These are phyloP conservation scores for Gambelia wislizenii DNA, from an alignment of 2,797 vertebrate species.

Conservation along the genomic window DNA sequence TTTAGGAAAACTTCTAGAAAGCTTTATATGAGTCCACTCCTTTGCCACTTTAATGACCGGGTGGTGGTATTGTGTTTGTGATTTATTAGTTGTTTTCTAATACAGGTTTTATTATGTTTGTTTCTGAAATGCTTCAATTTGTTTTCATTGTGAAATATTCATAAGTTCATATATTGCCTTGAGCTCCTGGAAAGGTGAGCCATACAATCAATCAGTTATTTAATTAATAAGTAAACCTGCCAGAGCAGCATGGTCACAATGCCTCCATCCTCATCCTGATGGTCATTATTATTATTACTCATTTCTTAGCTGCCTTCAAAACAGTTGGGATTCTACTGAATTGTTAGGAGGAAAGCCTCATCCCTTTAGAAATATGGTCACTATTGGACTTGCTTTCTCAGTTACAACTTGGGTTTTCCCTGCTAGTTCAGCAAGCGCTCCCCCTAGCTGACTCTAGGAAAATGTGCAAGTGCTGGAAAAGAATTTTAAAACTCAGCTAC, in stretches of 20 bases:
- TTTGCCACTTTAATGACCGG: not conserved
- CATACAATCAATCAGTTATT: not conserved
- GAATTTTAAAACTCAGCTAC: not conserved
- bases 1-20: not conserved
- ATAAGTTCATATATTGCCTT: not conserved
- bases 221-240: not conserved
- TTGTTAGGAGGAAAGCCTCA: not conserved
- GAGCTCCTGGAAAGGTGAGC: no score
- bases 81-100: not conserved
- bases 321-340: not conserved
- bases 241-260: not conserved
- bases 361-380: not conserved
- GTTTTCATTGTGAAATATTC: not conserved
- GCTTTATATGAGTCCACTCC: not conserved
- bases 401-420: not conserved
- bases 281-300: no score
- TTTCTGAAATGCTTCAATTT: not conserved
- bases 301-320: not conserved
- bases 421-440: conserved; percentile 15
- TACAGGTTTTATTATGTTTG: not conserved
- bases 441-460: conserved; percentile 12
- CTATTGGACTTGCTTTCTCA: not conserved
- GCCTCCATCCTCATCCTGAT: not conserved
- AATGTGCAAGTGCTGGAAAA: conserved; percentile 3
- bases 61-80: not conserved